A percentile compares a stretch with the other conserved stretches of the same genome.
Conservation (phyloP, 2,797 vertebrate species). For the Buceros bicornis region DNA sequence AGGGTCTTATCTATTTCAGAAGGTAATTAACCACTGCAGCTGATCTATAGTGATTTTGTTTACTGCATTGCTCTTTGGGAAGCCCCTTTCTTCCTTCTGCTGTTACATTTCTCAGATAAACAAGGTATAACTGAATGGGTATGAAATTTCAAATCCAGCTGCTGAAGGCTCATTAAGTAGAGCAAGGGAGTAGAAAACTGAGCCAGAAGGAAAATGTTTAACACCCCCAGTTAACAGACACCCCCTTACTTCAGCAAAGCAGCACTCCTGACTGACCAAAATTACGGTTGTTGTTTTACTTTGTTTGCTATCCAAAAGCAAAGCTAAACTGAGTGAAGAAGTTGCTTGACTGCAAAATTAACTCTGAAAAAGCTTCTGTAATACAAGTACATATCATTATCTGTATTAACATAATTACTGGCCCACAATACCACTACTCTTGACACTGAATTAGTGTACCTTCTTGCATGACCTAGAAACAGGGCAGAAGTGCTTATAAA, state of each 20-base stretch:
- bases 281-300: background rate
- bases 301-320: background rate
- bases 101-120: background rate
- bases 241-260: background rate
- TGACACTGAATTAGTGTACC: conserved; percentile 21
- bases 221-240: background rate
- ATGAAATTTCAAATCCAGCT: background rate
- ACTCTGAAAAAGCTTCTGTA: conserved; percentile 33
- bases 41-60: background rate
- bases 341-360: conserved; percentile 41
- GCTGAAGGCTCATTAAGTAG: background rate
- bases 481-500: background rate
- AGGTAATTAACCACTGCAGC: background rate
- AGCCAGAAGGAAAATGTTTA: background rate
- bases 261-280: conserved; percentile 10
- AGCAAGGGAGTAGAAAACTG: background rate
- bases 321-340: conserved; percentile 18
- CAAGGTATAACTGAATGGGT: background rate
- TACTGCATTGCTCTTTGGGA: background rate
- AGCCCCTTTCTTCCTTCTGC: background rate
- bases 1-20: background rate
- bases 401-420: conserved; percentile 37
- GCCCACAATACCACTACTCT: background rate
- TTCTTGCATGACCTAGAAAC: background rate
- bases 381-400: conserved; percentile 23